phyloP scores from a whole-genome alignment of 1,140 invertebrate genomes.

The Liolophura sinensis region DNA sequence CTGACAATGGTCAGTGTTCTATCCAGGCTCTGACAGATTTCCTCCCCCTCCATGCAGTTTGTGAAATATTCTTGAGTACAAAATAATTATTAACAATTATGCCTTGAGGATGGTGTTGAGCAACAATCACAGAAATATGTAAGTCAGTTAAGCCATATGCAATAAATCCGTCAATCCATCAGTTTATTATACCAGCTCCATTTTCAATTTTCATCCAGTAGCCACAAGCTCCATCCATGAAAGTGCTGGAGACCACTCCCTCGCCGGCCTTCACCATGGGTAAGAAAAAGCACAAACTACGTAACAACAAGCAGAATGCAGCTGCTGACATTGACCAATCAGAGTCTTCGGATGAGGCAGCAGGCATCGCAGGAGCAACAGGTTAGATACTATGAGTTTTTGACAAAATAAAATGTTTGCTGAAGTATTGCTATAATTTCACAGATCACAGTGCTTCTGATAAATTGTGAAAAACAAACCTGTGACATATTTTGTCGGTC shows the following conservation, averaged over 20 bases:
- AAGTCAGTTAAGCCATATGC: no score
- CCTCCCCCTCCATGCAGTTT: no score
- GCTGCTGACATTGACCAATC: slow-evolving; percentile 19
- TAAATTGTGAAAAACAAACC: neutral
- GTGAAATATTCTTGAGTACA: no score
- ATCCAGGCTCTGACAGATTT: no score
- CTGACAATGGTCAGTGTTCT: no score
- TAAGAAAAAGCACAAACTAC: slow-evolving; percentile 46
- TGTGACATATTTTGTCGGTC: neutral
- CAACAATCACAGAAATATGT: no score
- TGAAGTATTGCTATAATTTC: neutral
- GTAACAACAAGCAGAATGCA: slow-evolving; percentile 42
- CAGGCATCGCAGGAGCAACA: slow-evolving; percentile 15
- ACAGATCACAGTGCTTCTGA: neutral
- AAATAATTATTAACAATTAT: no score
- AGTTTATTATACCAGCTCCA: no score
- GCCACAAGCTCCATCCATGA: slow-evolving; percentile 32
- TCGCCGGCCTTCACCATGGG: slow-evolving; percentile 46
- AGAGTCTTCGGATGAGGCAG: slow-evolving; percentile 43
- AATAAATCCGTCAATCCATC: no score
- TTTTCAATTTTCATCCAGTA: no score
- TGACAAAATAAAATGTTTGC: neutral
- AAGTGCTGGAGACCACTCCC: slow-evolving; percentile 43
- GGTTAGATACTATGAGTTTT: neutral
- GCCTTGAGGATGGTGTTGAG: no score